Evolutionary conservation across 2,888 invertebrate genomes (phyloP).

Genomic region (Drosophila subquinaria): DNA sequence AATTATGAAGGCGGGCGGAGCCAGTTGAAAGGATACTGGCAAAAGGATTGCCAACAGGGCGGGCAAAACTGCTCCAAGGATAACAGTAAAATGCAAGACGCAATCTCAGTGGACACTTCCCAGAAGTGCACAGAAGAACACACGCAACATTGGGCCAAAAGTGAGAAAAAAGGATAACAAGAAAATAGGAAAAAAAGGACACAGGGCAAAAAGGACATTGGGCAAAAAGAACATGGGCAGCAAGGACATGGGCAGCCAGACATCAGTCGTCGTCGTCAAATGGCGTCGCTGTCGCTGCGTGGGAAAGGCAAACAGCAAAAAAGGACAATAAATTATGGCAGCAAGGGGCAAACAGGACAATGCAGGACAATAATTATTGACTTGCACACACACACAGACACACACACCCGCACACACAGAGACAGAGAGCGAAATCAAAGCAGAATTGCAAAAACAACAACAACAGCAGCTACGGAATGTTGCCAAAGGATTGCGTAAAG

Average conservation of each 20-base stretch:
- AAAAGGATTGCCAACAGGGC: conserved; percentile 38
- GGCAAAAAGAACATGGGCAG: conserved; percentile 5
- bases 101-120: conserved; percentile 30
- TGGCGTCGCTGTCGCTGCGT: conserved; percentile 56
- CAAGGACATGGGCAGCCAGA: conserved; percentile 8
- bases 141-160: conserved; percentile 44
- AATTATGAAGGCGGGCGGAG: conserved; percentile 4
- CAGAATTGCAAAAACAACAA: conserved; percentile 52
- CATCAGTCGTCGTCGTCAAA: conserved; percentile 21
- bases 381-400: conserved; percentile 22
- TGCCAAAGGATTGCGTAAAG: conserved; percentile 67
- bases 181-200: conserved; percentile 27
- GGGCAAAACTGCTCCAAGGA: conserved; percentile 16
- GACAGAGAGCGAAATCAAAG: conserved; percentile 9
- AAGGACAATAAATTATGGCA: conserved; percentile 68
- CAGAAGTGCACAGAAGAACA: conserved; percentile 39
- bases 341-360: conserved; percentile 58
- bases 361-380: conserved; percentile 71
- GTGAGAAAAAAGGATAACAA: conserved; percentile 11
- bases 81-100: conserved; percentile 14
- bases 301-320: conserved; percentile 70
- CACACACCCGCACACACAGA: background rate
- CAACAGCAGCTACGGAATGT: conserved; percentile 13
- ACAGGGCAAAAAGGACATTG: conserved; percentile 13
- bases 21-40: background rate